Evolutionary conservation across 2,113 vertebrate species (phyloP).

Genomic region (Mandrillus leucophaeus): DNA sequence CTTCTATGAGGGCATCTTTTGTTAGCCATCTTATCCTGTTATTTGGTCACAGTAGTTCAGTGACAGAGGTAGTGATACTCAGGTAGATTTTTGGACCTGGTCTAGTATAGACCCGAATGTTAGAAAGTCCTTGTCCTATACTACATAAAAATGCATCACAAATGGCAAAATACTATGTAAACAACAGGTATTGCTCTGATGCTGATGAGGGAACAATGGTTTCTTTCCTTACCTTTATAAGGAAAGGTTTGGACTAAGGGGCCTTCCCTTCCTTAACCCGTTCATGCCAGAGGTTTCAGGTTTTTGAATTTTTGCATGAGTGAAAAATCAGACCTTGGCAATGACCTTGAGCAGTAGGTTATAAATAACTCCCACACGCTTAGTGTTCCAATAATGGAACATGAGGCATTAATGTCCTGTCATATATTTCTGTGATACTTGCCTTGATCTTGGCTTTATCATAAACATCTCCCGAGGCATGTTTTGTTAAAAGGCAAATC

Average conservation of each 20-base stretch:
- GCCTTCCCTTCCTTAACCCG: not conserved
- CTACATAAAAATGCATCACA: not conserved
- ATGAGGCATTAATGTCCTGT: not conserved
- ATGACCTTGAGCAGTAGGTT: no score
- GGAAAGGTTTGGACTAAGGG: not conserved
- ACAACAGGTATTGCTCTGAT: not conserved
- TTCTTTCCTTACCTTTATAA: not conserved
- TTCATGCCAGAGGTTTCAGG: no score
- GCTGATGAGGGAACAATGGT: not conserved
- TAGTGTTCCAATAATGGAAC: no score
- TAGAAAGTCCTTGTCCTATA: not conserved
- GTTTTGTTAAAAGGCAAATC: not conserved
- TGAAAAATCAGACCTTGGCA: no score
- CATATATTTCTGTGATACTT: not conserved
- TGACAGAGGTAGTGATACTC: not conserved
- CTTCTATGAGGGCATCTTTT: not conserved
- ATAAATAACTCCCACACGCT: no score
- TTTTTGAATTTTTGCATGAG: no score
- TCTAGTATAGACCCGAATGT: not conserved
- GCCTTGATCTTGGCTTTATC: not conserved
- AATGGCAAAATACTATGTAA: not conserved
- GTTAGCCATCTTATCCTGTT: not conserved
- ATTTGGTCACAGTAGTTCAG: not conserved
- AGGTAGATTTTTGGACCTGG: not conserved
- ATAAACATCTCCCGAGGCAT: not conserved